These are phyloP conservation scores for Phyto melanocephala DNA, from an alignment of 2,888 invertebrate genomes.

Conservation along the genomic window DNA sequence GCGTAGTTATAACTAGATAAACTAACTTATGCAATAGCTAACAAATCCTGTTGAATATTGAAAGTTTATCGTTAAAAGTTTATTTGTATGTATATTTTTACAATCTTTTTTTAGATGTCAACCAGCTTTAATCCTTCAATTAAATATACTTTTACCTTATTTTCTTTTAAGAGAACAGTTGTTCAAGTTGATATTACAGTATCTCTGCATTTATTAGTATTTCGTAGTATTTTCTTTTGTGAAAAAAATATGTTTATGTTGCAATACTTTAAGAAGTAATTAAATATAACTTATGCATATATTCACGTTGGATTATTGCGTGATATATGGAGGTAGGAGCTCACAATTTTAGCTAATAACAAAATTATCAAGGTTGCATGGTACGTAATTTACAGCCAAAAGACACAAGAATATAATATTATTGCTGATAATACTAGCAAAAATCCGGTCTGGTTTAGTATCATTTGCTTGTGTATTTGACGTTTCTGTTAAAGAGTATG, in stretches of 20 bases:
- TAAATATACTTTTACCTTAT: slow-evolving; percentile 2
- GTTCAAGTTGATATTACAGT: slow-evolving; percentile 27
- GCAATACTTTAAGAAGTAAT: slow-evolving; percentile 30
- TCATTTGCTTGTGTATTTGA: not conserved
- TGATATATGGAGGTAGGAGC: not conserved
- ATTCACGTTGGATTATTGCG: not conserved
- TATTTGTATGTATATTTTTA: slow-evolving; percentile 6
- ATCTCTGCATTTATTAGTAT: slow-evolving; percentile 36
- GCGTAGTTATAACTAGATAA: not conserved
- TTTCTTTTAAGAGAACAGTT: not conserved
- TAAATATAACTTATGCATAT: slow-evolving; percentile 20
- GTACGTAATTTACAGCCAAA: not conserved
- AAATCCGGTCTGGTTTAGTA: not conserved
- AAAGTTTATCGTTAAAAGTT: slow-evolving; percentile 55
- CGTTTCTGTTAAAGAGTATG: too few relatives aligned
- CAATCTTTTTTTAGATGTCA: not conserved
- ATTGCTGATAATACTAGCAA: not conserved
- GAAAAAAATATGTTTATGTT: slow-evolving; percentile 1
- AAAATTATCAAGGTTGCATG: not conserved
- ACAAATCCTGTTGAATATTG: slow-evolving; percentile 51
- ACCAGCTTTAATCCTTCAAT: slow-evolving; percentile 25
- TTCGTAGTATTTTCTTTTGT: not conserved
- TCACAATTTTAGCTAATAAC: slow-evolving; percentile 10
- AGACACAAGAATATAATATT: not conserved
- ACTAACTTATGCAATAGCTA: slow-evolving; percentile 3